These are phyloP conservation scores for Leptothorax acervorum DNA, from an alignment of 2,888 invertebrate species.

Conservation along the genomic window DNA sequence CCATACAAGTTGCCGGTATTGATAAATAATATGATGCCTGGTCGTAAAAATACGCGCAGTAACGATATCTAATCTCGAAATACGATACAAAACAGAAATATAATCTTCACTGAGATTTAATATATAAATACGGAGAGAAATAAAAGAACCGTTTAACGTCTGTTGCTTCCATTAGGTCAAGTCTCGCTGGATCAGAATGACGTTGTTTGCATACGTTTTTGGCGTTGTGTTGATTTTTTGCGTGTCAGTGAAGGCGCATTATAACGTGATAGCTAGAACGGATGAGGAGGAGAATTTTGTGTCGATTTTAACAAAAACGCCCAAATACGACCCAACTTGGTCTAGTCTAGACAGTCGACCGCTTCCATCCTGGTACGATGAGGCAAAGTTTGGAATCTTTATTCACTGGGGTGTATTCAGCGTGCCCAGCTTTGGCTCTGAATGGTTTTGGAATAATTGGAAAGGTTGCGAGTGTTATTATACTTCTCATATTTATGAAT, in stretches of 20 bases:
- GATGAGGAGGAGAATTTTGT: neutral
- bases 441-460: slow-evolving; percentile 98
- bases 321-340: slow-evolving; percentile 91
- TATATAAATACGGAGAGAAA: neutral
- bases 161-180: neutral
- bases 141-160: neutral
- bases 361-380: slow-evolving; percentile 95
- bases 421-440: slow-evolving; percentile 94
- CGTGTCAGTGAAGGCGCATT: slow-evolving; percentile 3
- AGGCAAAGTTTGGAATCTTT: slow-evolving; percentile 96
- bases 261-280: slow-evolving; percentile 19
- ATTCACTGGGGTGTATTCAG: slow-evolving; percentile 97
- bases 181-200: neutral
- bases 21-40: neutral
- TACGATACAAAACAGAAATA: slow-evolving; percentile 4
- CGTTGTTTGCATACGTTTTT: slow-evolving; percentile 8
- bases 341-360: slow-evolving; percentile 94
- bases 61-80: slow-evolving; percentile 46
- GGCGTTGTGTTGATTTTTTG: slow-evolving; percentile 27
- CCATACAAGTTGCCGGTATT: neutral
- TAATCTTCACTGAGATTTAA: neutral
- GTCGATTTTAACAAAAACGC: neutral
- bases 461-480: slow-evolving; percentile 86
- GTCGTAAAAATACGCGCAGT: neutral
- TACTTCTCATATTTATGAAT: neutral